A percentile compares a stretch with the other conserved stretches of the same genome.
Evolutionary conservation across 1,140 invertebrate genomes (phyloP).

Genomic region (Phymorhynchus buccinoides): DNA sequence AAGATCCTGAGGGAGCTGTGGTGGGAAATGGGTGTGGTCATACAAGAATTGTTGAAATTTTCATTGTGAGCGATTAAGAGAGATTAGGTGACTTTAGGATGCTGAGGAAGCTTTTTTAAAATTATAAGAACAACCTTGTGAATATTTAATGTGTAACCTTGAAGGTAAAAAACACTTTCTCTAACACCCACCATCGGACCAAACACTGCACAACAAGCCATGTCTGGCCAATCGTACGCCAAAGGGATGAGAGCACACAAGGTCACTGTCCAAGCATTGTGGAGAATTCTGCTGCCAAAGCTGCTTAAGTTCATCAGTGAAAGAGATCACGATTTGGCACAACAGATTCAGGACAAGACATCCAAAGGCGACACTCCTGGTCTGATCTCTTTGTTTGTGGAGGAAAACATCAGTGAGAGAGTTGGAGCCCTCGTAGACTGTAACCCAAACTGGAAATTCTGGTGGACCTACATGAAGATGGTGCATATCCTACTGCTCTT

Average conservation of each 20-base stretch:
- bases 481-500: not conserved
- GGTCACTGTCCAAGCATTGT: not conserved
- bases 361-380: not conserved
- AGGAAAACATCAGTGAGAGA: not conserved
- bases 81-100: not conserved
- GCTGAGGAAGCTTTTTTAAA: not conserved
- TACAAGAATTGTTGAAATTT: not conserved
- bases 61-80: too few species aligned
- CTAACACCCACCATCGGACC: not conserved
- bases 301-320: not conserved
- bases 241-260: not conserved
- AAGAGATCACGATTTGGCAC: not conserved
- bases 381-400: not conserved
- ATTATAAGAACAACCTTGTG: not conserved
- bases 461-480: not conserved
- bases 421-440: not conserved
- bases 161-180: too few species aligned
- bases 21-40: not conserved
- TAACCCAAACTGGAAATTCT: not conserved
- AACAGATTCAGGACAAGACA: not conserved
- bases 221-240: not conserved
- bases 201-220: not conserved
- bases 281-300: not conserved
- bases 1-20: too few species aligned
- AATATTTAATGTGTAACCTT: too few species aligned